Conservation (phyloP, 1,140 invertebrate species). For the Heterodera carotae region DNA sequence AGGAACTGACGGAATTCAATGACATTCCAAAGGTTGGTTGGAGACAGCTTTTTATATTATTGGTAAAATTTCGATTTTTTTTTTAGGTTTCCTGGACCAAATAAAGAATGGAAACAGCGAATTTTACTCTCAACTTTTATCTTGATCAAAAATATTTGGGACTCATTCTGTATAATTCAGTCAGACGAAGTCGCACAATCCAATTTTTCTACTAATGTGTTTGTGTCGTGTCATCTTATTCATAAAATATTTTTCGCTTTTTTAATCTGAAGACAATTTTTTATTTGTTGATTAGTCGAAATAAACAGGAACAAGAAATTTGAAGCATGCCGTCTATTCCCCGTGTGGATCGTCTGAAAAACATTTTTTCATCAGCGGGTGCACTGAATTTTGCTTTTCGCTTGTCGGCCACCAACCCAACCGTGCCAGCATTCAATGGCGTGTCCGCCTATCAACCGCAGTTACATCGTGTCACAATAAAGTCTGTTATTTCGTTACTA, state of each 20-base stretch:
- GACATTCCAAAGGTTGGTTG: constrained; percentile 62
- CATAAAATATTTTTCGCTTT: constrained; percentile 5
- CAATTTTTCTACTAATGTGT: neutral
- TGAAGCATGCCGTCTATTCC: constrained; percentile 55
- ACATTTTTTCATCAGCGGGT: constrained; percentile 48
- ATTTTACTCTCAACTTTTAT: too few relatives aligned
- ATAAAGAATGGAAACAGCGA: constrained; percentile 14
- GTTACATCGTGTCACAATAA: constrained; percentile 44
- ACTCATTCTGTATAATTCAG: neutral
- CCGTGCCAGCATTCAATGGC: constrained; percentile 47
- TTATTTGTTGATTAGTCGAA: too few relatives aligned
- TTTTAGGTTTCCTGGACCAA: constrained; percentile 38
- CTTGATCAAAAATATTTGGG: neutral
- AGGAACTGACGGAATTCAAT: constrained; percentile 64
- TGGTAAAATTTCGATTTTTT: neutral
- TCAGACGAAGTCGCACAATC: too few relatives aligned
- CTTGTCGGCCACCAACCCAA: constrained; percentile 40
- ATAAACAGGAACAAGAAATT: too few relatives aligned
- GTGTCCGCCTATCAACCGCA: constrained; percentile 40
- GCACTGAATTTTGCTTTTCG: constrained; percentile 54
- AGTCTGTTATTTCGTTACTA: neutral
- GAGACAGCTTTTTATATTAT: neutral
- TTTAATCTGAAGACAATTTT: too few relatives aligned
- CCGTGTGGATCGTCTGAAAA: constrained; percentile 55
- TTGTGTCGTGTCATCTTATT: neutral